These are phyloP conservation scores for Gorsachius magnificus DNA, from an alignment of 2,797 vertebrate genomes.

Conservation along the genomic window DNA sequence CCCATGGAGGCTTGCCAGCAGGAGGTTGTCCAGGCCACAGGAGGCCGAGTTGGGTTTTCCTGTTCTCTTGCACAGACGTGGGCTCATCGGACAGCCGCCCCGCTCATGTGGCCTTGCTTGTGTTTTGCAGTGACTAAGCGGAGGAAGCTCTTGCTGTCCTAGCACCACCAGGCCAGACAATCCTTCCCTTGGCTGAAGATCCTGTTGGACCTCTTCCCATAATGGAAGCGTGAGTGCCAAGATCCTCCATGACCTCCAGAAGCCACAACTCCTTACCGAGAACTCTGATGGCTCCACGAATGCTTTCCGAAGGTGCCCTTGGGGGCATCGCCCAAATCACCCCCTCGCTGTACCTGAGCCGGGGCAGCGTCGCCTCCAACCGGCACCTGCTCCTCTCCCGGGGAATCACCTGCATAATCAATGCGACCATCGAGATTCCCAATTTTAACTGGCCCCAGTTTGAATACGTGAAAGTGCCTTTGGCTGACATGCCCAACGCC, in stretches of 20 bases:
- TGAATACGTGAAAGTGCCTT: constrained; percentile 94
- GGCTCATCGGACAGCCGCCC: neutral
- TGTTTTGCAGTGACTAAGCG: constrained; percentile 55
- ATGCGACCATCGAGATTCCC: constrained; percentile 96
- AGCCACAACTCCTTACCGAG: constrained; percentile 91
- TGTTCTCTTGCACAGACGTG: accelerated
- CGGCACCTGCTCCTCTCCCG: constrained; percentile 92
- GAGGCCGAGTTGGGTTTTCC: neutral
- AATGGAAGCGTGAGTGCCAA: constrained; percentile 72
- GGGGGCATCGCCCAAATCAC: constrained; percentile 96
- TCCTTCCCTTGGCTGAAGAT: constrained; percentile 37
- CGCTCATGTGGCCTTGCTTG: neutral
- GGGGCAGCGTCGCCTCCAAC: constrained; percentile 94
- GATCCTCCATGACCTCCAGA: constrained; percentile 88
- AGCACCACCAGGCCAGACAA: neutral
- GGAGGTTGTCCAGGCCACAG: neutral
- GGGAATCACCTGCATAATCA: constrained; percentile 95
- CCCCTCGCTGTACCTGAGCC: constrained; percentile 92
- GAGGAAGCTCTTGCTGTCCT: neutral
- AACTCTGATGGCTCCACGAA: constrained; percentile 85
- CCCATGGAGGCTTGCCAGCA: neutral
- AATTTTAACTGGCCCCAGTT: constrained; percentile 98
- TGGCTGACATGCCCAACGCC: constrained; percentile 94
- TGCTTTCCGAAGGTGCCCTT: constrained; percentile 87
- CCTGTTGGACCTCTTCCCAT: constrained; percentile 18